Evolutionary conservation across 2,888 invertebrate genomes (phyloP).

Genomic region (Gymnocheta viridis): DNA sequence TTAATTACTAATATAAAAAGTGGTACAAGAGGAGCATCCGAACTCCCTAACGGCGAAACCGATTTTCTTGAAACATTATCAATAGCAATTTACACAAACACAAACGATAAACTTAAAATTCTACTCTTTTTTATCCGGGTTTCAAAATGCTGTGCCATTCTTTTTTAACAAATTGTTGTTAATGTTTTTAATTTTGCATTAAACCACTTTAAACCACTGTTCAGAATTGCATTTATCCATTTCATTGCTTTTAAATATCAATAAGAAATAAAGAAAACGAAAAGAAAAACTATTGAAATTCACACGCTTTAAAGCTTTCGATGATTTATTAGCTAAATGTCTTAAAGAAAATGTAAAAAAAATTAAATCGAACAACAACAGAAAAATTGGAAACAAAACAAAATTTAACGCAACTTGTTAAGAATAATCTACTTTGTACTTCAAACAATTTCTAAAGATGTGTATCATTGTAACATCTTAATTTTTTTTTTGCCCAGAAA

Average conservation of each 20-base stretch:
- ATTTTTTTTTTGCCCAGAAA: constrained; percentile 11
- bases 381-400: constrained; percentile 1
- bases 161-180: background rate
- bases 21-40: no score
- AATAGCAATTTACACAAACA: no score
- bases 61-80: no score
- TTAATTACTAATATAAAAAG: no score
- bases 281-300: constrained; percentile 59
- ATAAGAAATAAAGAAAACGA: background rate
- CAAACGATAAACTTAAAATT: no score
- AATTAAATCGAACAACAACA: background rate
- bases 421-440: constrained; percentile 56
- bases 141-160: no score
- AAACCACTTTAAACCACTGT: constrained; percentile 31
- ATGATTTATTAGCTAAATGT: constrained; percentile 66
- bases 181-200: background rate
- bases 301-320: constrained; percentile 68
- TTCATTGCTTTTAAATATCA: constrained; percentile 43
- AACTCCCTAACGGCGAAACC: no score
- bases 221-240: constrained; percentile 3
- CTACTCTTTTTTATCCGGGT: no score
- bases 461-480: constrained; percentile 63
- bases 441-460: constrained; percentile 60
- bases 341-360: constrained; percentile 54
- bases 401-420: constrained; percentile 55